Percentiles rank a stretch among this genome's conserved stretches.
Evolutionary conservation across 2,888 invertebrate species (phyloP).

Genomic region (Plebejus anna): DNA sequence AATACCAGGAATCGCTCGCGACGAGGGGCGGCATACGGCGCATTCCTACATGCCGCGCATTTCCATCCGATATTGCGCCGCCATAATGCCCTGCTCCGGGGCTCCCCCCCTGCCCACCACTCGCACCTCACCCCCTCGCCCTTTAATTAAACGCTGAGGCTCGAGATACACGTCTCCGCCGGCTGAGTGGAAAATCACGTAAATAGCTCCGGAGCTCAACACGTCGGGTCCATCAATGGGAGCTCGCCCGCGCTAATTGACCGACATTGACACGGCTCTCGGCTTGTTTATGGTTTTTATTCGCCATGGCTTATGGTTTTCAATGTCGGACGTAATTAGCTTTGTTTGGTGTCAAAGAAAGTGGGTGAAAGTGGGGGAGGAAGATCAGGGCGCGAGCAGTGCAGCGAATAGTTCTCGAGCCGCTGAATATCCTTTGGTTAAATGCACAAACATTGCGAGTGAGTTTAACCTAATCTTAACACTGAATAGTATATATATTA

Average conservation of each 20-base stretch:
- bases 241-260: conserved; percentile 36
- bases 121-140: conserved; percentile 66
- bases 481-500: background rate
- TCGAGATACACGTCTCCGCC: conserved; percentile 74
- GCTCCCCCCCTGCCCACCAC: conserved; percentile 36
- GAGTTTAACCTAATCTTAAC: background rate
- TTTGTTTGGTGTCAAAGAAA: background rate
- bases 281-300: conserved; percentile 19
- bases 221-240: conserved; percentile 51
- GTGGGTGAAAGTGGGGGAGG: background rate
- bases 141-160: conserved; percentile 79
- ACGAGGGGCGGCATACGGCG: conserved; percentile 72
- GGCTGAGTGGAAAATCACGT: conserved; percentile 74
- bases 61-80: conserved; percentile 80
- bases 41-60: conserved; percentile 80
- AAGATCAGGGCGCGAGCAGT: background rate
- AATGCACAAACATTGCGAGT: background rate
- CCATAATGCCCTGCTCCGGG: conserved; percentile 74
- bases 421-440: background rate
- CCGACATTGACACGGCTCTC: conserved; percentile 20
- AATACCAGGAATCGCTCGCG: conserved; percentile 77
- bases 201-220: conserved; percentile 69
- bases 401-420: background rate
- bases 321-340: conserved; percentile 9
- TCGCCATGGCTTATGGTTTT: conserved; percentile 7